Base-by-base conservation (phyloP, 2,113 vertebrate species). In the Cyprinus carpio region DNA sequence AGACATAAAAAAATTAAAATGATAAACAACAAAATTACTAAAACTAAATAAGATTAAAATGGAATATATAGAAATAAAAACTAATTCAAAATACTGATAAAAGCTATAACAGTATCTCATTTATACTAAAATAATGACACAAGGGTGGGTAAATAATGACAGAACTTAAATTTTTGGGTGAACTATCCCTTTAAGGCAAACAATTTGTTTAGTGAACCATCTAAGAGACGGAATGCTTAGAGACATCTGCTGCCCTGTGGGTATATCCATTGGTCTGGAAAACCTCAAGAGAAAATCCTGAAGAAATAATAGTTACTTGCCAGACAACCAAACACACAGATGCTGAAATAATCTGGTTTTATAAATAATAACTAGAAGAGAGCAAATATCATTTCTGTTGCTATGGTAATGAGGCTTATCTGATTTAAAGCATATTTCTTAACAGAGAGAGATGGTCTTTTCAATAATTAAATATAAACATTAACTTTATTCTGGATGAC, bases 331-430 rank as follows among this genome's bases (percentile, higher is more conserved):
- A 74, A 71, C 31, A 37, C 43, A 54, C 15, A 77, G 76, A 60
- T 60, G 31, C 56, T 40, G 56, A 79, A 79, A 79, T 40, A 60
- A 37, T 37, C 54, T 40, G 23, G 11, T 27, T 80, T 29, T 43
- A 40, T 43, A 80, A 64, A 80, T 43, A 78, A 78, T 25, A 40
- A 80, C 62, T 43, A 16, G 6, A 46, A 43, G 6, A 80, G 34
- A 64, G 37, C 77, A 80, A 64, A 64, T 80, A 64, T 80, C 0
- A 64, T 80, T 43, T 64, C 15, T 64, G 77, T 80, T 80, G 37
- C 37, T 64, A 64, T 64, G 77, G 58, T 64, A 80, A 80, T 64
- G 6, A 27, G 58, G 58, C 23, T 27, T 5, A 10, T 43, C 77
- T 64, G 27, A 62, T 25, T 37, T 23, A 79, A 40, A 62, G 56